Evolutionary conservation across 2,888 invertebrate species (phyloP).

Genomic region (Agonum fuliginosum): DNA sequence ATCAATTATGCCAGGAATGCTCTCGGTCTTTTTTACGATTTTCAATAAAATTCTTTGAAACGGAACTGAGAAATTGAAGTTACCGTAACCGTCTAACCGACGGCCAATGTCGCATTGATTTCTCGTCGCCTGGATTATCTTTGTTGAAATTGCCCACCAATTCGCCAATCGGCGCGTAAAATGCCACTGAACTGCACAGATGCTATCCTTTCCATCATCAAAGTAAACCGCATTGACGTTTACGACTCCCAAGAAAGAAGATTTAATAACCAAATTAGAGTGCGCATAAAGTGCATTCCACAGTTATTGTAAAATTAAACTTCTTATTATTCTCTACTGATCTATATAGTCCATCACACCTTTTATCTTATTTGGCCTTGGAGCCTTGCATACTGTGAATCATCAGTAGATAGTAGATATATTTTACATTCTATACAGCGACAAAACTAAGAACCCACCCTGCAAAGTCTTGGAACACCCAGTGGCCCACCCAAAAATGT

Average conservation of each 20-base stretch:
- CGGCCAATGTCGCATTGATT: constrained; percentile 33
- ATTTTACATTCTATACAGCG: too few relatives aligned
- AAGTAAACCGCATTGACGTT: constrained; percentile 9
- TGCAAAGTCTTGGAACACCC: too few relatives aligned
- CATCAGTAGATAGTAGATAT: too few relatives aligned
- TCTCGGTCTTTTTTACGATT: constrained; percentile 48
- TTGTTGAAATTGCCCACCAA: constrained; percentile 26
- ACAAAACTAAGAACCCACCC: too few relatives aligned
- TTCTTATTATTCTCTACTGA: too few relatives aligned
- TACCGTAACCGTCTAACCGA: constrained; percentile 34
- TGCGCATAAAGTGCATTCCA: neutral
- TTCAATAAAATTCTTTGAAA: constrained; percentile 47
- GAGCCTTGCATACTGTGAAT: too few relatives aligned
- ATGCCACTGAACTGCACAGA: constrained; percentile 15
- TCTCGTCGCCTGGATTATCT: constrained; percentile 35
- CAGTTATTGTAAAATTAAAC: too few relatives aligned
- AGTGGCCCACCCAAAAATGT: too few relatives aligned
- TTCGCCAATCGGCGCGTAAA: constrained; percentile 19
- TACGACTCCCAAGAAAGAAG: neutral
- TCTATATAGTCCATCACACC: too few relatives aligned
- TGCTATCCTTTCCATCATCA: constrained; percentile 10
- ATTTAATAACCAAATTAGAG: constrained; percentile 16
- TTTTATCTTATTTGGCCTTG: too few relatives aligned
- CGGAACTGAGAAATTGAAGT: constrained; percentile 34
- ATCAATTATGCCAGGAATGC: constrained; percentile 56